These are phyloP conservation scores for Lepus timidus DNA, from an alignment of 2,113 vertebrate species.

Conservation along the genomic window DNA sequence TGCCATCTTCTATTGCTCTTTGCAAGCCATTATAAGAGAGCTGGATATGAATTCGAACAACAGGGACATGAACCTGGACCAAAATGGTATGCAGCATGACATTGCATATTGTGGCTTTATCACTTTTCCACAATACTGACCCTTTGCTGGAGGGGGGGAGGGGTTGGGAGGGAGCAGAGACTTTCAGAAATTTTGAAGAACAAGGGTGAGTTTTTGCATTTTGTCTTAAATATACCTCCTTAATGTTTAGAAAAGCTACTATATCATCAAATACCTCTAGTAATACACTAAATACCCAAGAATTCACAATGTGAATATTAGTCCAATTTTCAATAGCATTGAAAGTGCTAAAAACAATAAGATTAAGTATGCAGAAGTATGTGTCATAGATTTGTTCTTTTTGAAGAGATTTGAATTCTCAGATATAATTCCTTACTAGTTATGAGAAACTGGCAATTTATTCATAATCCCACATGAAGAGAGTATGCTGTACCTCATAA, in stretches of 20 bases:
- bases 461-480: background rate
- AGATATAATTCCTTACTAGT: background rate
- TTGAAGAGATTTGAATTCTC: background rate
- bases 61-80: no score
- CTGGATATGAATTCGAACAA: no score
- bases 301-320: conserved; percentile 26
- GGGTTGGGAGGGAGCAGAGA: no score
- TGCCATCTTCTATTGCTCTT: no score
- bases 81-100: no score
- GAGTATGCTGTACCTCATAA: background rate
- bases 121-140: no score
- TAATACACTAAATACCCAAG: conserved; percentile 32
- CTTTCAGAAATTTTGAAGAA: background rate
- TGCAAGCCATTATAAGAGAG: no score
- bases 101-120: no score
- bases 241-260: background rate
- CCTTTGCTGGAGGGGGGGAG: no score
- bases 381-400: background rate
- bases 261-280: background rate
- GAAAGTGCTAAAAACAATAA: background rate
- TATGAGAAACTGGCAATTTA: background rate
- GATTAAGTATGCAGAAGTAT: background rate
- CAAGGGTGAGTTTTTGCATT: background rate
- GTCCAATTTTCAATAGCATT: conserved; percentile 13
- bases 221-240: background rate